Conservation (phyloP, 2,113 vertebrate species). For the Synodontis membranacea region DNA sequence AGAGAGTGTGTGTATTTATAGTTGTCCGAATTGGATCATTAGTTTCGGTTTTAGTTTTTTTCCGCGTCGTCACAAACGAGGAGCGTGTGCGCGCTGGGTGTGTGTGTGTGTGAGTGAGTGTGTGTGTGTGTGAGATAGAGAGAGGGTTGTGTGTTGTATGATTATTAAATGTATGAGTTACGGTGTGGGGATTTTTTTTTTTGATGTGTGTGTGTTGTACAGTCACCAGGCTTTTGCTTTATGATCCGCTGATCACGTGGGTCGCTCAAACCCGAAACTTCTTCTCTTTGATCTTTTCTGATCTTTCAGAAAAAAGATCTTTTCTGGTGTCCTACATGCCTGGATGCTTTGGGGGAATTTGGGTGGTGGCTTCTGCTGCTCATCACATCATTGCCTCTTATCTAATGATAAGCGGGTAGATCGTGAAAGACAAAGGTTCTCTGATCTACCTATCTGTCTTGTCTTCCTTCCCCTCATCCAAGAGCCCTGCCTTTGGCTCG, state of each 20-base stretch:
- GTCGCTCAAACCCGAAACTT: background rate
- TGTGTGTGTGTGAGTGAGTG: background rate
- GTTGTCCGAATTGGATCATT: background rate
- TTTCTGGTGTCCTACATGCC: background rate
- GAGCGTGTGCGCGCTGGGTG: background rate
- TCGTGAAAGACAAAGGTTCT: background rate
- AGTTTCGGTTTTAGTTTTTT: background rate
- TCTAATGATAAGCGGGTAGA: background rate
- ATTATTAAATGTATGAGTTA: background rate
- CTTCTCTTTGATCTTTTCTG: background rate
- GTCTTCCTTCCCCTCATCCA: background rate
- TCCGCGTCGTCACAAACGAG: too few species aligned
- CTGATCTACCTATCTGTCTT: background rate
- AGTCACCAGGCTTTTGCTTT: background rate
- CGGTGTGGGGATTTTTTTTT: background rate
- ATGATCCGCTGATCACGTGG: background rate
- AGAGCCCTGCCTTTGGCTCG: background rate
- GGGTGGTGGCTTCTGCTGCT: slow-evolving; percentile 1
- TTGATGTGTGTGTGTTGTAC: background rate
- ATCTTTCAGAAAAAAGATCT: too few species aligned
- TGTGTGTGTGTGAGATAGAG: background rate
- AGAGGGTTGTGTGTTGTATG: background rate
- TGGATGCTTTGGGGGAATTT: background rate
- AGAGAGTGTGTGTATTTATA: background rate
- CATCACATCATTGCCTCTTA: background rate